A percentile compares a stretch with the other conserved stretches of the same genome.
Conservation (phyloP, 92 coral and sea anemone species). For the Bergia sp. region DNA sequence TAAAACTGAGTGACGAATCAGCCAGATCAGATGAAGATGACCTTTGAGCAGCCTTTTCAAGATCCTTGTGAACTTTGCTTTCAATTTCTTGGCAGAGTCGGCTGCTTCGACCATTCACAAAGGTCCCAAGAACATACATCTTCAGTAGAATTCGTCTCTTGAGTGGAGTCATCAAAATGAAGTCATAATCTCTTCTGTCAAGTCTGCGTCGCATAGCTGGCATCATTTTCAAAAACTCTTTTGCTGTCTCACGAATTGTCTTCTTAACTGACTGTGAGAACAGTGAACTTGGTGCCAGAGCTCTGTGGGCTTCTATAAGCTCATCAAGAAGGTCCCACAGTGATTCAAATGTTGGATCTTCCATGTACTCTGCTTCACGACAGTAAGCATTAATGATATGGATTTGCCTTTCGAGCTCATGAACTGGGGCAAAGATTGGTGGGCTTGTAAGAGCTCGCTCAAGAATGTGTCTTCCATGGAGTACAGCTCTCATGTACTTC, state of each 20-base stretch:
- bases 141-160: slow-evolving; percentile 95
- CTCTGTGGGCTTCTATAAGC: slow-evolving; percentile 95
- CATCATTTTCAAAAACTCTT: slow-evolving; percentile 94
- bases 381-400: slow-evolving; percentile 98
- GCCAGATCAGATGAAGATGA: slow-evolving; percentile 59
- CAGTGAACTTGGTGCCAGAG: slow-evolving; percentile 79
- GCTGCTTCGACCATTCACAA: slow-evolving; percentile 94
- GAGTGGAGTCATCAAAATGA: slow-evolving; percentile 91
- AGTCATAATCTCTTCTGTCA: slow-evolving; percentile 95
- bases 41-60: slow-evolving; percentile 67
- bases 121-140: slow-evolving; percentile 95
- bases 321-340: slow-evolving; percentile 99
- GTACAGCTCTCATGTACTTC: slow-evolving; percentile 95
- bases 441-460: slow-evolving; percentile 92
- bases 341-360: slow-evolving; percentile 95
- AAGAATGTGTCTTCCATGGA: slow-evolving; percentile 91
- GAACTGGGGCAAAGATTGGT: slow-evolving; percentile 95
- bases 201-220: slow-evolving; percentile 97
- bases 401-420: slow-evolving; percentile 96
- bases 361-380: slow-evolving; percentile 93
- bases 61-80: slow-evolving; percentile 80
- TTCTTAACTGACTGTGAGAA: slow-evolving; percentile 90
- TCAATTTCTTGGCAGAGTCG: slow-evolving; percentile 88
- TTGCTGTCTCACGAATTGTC: slow-evolving; percentile 93
- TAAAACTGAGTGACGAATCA: slow-evolving; percentile 61